Base-by-base conservation (phyloP, 2,888 invertebrate species). In the Eilema caniola region DNA sequence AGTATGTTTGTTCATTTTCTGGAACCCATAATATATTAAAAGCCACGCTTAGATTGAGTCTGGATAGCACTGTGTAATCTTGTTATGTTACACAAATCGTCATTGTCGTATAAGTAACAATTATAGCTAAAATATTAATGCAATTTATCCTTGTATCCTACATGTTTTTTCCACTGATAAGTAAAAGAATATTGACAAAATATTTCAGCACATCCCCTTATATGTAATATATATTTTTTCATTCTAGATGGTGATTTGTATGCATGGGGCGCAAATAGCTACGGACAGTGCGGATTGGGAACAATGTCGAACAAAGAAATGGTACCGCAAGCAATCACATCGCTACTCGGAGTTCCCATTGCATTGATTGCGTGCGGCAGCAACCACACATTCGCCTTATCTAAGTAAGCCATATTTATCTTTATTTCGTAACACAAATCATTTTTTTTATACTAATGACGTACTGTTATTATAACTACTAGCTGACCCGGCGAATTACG, bases 241-340 rank as follows among this genome's bases (percentile, higher is more conserved):
- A 59, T 90, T 92, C 73, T 90, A 97, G 97, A 96, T 94, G 98
- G 98, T 60, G 97, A 98, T 83, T 90, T 99, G n/a, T 98, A 97
- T 89, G 90, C 97, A 0, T 99, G 98, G 98, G 98, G 98, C 62
- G 97, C 97, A 56, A 98, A 98, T 85, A 96, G 96, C 71, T 96
- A 96, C 86, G 98, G 98, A 0, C 98, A 98, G 86, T 95, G 98
- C 75, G 98, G 98, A 10, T 88, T 98, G 64, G 97, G 97, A n/a
- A 93, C 94, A 25, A 93, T 96, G 72, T 92, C 96, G 24, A 92
- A 92, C 67, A 96, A 95, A 79, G 96, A 97, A 87, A 89, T 95
- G 67, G 96, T 93, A 72, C 98, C 98, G 5, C 96, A 95, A 77
- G 92, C 96, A 61, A 95, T 98, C 56, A 93, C 93, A 37, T 96